These are phyloP conservation scores for Odocoileus hemionus DNA, from an alignment of 2,113 vertebrate species.

Conservation along the genomic window DNA sequence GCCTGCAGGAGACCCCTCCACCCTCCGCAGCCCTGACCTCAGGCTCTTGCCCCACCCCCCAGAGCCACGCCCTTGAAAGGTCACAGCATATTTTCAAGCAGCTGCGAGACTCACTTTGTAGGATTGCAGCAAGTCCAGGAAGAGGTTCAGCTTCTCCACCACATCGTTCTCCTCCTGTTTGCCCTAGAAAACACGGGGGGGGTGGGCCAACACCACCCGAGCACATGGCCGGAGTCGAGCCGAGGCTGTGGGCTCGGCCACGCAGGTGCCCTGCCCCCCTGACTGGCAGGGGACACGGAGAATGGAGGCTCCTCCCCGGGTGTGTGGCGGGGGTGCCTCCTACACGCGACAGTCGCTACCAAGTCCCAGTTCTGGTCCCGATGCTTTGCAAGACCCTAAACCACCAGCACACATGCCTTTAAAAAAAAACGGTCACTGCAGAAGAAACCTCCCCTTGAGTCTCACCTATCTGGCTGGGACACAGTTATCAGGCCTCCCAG, in stretches of 20 bases:
- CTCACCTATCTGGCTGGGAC: neutral
- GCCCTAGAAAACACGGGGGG: constrained; percentile 83
- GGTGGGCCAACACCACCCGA: neutral
- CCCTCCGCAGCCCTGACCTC: neutral
- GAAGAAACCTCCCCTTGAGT: rapidly evolving
- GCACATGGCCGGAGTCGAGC: neutral
- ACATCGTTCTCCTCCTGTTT: constrained; percentile 95
- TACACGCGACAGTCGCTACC: rapidly evolving
- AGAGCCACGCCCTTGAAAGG: constrained; percentile 5
- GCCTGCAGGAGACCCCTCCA: neutral
- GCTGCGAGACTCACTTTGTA: constrained; percentile 88
- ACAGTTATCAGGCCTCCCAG: neutral
- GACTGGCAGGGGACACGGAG: neutral
- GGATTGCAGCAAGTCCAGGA: constrained; percentile 96
- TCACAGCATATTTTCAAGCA: neutral
- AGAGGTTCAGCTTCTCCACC: constrained; percentile 96
- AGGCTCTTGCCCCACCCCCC: constrained; percentile 2
- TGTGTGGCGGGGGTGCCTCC: neutral
- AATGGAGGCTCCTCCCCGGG: neutral
- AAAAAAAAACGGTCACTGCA: rapidly evolving
- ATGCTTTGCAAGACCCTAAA: neutral
- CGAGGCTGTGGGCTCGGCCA: neutral
- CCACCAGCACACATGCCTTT: neutral
- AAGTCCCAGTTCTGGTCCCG: neutral
- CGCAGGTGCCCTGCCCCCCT: no score